Conservation (phyloP, 2,797 vertebrate species). For the Siniperca obscura region DNA sequence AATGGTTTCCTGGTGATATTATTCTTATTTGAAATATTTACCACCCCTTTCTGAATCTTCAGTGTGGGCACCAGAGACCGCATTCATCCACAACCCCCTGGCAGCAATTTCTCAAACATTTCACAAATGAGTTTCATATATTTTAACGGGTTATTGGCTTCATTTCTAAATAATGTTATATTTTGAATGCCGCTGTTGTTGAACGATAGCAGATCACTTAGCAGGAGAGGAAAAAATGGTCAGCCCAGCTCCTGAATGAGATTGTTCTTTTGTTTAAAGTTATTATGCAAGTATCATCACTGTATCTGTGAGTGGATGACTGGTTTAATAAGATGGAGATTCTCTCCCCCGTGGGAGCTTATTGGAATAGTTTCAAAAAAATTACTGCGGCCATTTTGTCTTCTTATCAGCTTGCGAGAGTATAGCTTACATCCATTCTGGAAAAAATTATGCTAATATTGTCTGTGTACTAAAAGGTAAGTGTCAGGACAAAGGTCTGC, state of each 20-base stretch:
- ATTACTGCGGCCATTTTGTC: slow-evolving; percentile 62
- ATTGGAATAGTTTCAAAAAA: slow-evolving; percentile 66
- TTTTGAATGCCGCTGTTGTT: slow-evolving; percentile 59
- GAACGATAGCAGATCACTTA: slow-evolving; percentile 69
- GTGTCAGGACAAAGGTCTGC: slow-evolving; percentile 17
- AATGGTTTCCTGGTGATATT: slow-evolving; percentile 79
- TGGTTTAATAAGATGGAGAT: slow-evolving; percentile 68
- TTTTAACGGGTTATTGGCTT: slow-evolving; percentile 78
- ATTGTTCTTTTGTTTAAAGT: slow-evolving; percentile 69
- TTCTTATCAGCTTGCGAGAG: slow-evolving; percentile 67
- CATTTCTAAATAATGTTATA: slow-evolving; percentile 75
- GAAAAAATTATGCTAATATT: slow-evolving; percentile 56
- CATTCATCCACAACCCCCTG: slow-evolving; percentile 70
- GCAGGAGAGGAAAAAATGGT: slow-evolving; percentile 49
- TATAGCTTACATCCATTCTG: slow-evolving; percentile 16
- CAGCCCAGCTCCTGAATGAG: slow-evolving; percentile 44
- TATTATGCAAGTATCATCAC: slow-evolving; percentile 73
- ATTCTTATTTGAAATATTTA: slow-evolving; percentile 77
- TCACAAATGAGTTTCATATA: slow-evolving; percentile 73
- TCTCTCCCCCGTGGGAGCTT: slow-evolving; percentile 53
- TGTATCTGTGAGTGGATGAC: slow-evolving; percentile 62
- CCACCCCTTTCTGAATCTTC: slow-evolving; percentile 64
- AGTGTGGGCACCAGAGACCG: slow-evolving; percentile 58
- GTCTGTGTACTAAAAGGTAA: slow-evolving; percentile 58
- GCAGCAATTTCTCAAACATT: slow-evolving; percentile 79